These are phyloP conservation scores for Carapus acus DNA, from an alignment of 2,797 vertebrate genomes.

Conservation along the genomic window DNA sequence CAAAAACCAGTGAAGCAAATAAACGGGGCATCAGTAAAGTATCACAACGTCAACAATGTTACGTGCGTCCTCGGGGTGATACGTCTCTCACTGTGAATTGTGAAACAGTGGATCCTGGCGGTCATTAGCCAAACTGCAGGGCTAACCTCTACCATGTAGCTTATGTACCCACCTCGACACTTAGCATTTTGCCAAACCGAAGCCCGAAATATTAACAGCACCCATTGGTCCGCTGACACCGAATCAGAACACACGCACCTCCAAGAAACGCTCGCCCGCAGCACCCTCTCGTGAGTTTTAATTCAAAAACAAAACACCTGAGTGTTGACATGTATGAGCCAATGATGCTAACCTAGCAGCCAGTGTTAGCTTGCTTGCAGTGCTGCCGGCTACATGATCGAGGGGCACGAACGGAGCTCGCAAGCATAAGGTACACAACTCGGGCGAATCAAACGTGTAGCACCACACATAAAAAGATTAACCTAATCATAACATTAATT, in stretches of 20 bases:
- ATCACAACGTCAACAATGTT: no score
- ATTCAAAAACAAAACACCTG: constrained; percentile 27
- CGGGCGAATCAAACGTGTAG: background rate
- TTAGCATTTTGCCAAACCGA: constrained; percentile 49
- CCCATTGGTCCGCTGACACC: constrained; percentile 25
- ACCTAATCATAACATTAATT: no score
- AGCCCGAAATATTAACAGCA: constrained; percentile 29
- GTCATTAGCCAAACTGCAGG: constrained; percentile 21
- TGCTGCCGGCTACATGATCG: constrained; percentile 19
- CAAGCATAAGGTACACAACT: background rate
- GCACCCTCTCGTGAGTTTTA: constrained; percentile 48
- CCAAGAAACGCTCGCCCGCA: constrained; percentile 35
- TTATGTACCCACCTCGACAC: constrained; percentile 47
- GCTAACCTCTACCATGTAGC: constrained; percentile 46
- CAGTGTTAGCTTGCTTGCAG: constrained; percentile 30
- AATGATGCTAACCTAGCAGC: constrained; percentile 48
- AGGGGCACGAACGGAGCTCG: constrained; percentile 7
- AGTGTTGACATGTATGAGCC: constrained; percentile 40
- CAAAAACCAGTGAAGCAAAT: no score
- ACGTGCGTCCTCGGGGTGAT: no score
- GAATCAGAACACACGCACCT: constrained; percentile 43
- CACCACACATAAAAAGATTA: no score
- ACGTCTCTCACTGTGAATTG: no score
- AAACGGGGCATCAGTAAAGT: no score
- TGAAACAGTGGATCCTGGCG: constrained; percentile 47